Conservation (phyloP, 2,113 vertebrate genomes). For the Notechis scutatus region DNA sequence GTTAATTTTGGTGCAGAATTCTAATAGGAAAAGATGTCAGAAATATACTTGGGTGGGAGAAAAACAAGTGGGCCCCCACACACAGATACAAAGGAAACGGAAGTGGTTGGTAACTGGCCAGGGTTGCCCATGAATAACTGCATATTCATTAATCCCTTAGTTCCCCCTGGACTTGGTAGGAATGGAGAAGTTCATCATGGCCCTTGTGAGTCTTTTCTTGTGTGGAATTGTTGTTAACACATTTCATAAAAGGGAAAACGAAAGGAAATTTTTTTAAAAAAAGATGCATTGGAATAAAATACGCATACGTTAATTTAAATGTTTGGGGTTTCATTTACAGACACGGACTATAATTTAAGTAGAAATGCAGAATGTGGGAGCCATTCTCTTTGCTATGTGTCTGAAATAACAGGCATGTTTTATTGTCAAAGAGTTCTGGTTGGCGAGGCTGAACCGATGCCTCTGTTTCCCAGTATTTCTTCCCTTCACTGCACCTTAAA, state of each 20-base stretch:
- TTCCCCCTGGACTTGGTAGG: constrained; percentile 23
- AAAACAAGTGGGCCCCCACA: constrained; percentile 50
- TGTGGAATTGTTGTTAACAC: constrained; percentile 12
- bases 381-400: neutral
- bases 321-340: neutral
- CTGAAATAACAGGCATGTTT: neutral
- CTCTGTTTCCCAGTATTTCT: neutral
- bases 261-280: neutral
- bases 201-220: neutral
- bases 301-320: neutral
- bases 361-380: neutral
- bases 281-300: neutral
- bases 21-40: constrained; percentile 68
- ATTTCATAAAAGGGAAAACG: neutral
- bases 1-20: constrained; percentile 74
- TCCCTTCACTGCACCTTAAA: neutral
- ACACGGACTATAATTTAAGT: neutral
- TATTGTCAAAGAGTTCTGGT: neutral
- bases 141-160: constrained; percentile 46
- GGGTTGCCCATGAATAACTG: constrained; percentile 57
- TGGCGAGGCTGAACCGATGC: neutral
- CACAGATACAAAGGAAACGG: constrained; percentile 57
- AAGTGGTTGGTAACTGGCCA: constrained; percentile 58
- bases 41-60: constrained; percentile 56
- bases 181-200: constrained; percentile 13